A percentile compares a stretch with the other conserved stretches of the same genome.
phyloP scores from a whole-genome alignment of 2,797 vertebrate species.

The Myiotriccus ornatus region DNA sequence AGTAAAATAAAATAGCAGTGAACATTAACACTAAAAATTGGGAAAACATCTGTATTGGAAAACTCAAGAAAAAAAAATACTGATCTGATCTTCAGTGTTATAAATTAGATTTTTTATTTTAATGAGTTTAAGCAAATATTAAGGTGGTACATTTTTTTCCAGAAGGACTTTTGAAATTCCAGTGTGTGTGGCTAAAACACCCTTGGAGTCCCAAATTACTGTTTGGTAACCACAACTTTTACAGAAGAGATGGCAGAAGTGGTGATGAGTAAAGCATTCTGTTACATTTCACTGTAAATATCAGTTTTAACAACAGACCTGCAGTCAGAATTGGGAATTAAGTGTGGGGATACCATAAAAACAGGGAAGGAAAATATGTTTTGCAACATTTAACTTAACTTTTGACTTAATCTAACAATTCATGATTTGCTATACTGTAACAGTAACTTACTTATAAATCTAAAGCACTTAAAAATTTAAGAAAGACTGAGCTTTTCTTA shows the following conservation, averaged over 20 bases:
- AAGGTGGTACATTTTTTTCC: neutral
- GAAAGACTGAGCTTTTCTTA: neutral
- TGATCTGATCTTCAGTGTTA: neutral
- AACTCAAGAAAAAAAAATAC: neutral
- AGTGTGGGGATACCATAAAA: neutral
- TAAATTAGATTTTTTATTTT: neutral
- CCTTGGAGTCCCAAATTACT: neutral
- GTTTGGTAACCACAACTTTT: neutral
- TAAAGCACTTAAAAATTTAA: neutral
- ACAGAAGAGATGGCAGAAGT: neutral
- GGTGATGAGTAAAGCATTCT: neutral
- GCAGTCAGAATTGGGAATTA: too few relatives aligned
- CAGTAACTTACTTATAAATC: neutral
- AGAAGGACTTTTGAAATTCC: neutral
- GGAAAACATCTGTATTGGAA: neutral
- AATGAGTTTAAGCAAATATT: neutral
- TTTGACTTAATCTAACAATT: neutral
- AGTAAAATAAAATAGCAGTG: neutral
- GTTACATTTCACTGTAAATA: neutral
- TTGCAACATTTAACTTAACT: neutral
- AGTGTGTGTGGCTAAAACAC: neutral
- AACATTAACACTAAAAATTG: neutral
- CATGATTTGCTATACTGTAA: neutral
- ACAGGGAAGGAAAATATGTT: neutral
- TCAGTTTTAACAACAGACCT: neutral